phyloP scores from a whole-genome alignment of 2,113 vertebrate genomes.

The Australoheros scitulus region DNA sequence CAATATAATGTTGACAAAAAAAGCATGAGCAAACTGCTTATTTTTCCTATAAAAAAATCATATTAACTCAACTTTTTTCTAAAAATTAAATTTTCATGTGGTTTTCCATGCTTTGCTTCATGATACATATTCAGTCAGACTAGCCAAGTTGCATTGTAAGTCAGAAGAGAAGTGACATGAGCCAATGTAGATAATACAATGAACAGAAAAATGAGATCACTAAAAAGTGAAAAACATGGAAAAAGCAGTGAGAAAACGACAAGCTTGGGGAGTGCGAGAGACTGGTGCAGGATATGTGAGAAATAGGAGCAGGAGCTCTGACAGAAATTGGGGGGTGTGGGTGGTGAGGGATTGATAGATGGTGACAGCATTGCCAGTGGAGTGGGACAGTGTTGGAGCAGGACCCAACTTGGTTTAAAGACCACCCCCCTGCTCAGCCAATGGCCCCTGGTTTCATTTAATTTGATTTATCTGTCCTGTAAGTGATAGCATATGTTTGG shows the following conservation, averaged over 20 bases:
- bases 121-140: not conserved
- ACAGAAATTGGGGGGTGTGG: constrained; percentile 32
- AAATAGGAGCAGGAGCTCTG: constrained; percentile 40
- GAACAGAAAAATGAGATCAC: constrained; percentile 5
- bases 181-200: not conserved
- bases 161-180: constrained; percentile 23
- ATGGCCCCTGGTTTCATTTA: not conserved
- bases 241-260: constrained; percentile 22
- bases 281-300: not conserved
- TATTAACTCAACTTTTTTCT: too few species aligned
- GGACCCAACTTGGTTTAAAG: constrained; percentile 20
- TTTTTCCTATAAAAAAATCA: too few species aligned
- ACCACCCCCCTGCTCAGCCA: constrained; percentile 13
- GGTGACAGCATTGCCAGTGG: constrained; percentile 53
- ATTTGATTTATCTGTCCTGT: not conserved
- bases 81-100: too few species aligned
- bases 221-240: constrained; percentile 8
- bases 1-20: too few species aligned
- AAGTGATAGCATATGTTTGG: not conserved
- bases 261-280: not conserved
- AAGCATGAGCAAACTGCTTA: not conserved
- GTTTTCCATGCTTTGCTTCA: not conserved
- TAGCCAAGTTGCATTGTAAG: not conserved
- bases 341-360: constrained; percentile 57
- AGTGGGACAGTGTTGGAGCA: constrained; percentile 36